Conservation (phyloP, 2,888 invertebrate species). For the Myopa tessellatipennis region DNA sequence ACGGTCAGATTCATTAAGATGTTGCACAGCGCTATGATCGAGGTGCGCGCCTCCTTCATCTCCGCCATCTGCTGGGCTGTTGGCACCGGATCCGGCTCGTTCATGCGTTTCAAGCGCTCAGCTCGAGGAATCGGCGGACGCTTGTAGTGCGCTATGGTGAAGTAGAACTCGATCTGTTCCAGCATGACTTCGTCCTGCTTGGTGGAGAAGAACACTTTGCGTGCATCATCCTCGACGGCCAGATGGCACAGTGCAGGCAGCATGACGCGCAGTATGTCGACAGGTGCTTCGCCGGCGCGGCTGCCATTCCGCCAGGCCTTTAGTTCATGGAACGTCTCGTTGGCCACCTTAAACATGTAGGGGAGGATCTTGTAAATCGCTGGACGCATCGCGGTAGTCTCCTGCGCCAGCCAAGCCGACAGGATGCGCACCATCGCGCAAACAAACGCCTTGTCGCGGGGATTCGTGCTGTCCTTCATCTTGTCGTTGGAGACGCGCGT, state of each 20-base stretch:
- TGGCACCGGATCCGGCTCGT: constrained; percentile 80
- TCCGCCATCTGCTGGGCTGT: constrained; percentile 81
- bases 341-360: constrained; percentile 82
- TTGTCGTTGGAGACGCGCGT: constrained; percentile 81
- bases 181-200: constrained; percentile 85
- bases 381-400: constrained; percentile 87
- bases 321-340: constrained; percentile 83
- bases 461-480: constrained; percentile 75
- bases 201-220: constrained; percentile 80
- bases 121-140: constrained; percentile 84
- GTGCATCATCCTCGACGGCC: constrained; percentile 88
- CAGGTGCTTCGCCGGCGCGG: constrained; percentile 70
- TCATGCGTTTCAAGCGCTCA: constrained; percentile 80
- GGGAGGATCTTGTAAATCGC: constrained; percentile 86
- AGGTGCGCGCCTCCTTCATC: constrained; percentile 85
- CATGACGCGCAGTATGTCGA: constrained; percentile 83
- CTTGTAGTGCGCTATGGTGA: constrained; percentile 88
- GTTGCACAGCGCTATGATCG: constrained; percentile 90
- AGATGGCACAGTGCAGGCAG: constrained; percentile 91
- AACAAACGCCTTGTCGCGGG: constrained; percentile 81
- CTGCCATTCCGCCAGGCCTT: constrained; percentile 78
- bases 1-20: constrained; percentile 94
- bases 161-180: constrained; percentile 84
- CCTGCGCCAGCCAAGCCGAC: constrained; percentile 91
- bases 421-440: constrained; percentile 86